phyloP scores from a whole-genome alignment of 2,888 invertebrate genomes.

The Corbicula japonica region DNA sequence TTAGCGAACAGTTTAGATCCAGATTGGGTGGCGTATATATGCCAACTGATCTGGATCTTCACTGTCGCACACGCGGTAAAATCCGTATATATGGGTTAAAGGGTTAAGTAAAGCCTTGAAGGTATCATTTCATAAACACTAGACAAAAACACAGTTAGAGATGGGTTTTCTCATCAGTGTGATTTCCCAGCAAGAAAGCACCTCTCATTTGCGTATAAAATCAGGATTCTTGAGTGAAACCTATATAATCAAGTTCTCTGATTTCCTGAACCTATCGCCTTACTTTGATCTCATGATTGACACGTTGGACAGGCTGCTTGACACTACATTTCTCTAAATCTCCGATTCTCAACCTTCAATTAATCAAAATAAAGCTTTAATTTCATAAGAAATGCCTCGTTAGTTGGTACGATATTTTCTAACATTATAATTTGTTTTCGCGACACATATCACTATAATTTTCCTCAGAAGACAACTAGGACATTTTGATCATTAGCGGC shows the following conservation, averaged over 20 bases:
- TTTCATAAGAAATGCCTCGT: constrained; percentile 59
- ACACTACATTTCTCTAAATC: constrained; percentile 31
- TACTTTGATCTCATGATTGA: constrained; percentile 27
- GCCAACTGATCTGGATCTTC: too few relatives aligned
- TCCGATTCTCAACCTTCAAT: constrained; percentile 39
- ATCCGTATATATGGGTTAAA: too few relatives aligned
- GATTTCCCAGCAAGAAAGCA: too few relatives aligned
- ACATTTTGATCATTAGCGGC: constrained; percentile 52
- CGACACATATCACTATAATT: constrained; percentile 67
- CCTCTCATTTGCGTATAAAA: too few relatives aligned
- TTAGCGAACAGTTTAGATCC: too few relatives aligned
- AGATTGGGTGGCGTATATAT: too few relatives aligned
- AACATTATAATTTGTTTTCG: constrained; percentile 70
- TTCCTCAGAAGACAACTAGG: constrained; percentile 47
- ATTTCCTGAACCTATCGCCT: constrained; percentile 4
- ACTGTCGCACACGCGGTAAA: too few relatives aligned
- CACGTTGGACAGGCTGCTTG: constrained; percentile 36
- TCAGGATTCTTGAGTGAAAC: constrained; percentile 14
- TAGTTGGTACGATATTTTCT: constrained; percentile 60
- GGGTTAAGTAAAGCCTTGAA: too few relatives aligned
- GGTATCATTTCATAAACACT: too few relatives aligned
- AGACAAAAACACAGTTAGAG: too few relatives aligned
- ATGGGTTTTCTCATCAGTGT: too few relatives aligned
- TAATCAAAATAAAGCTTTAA: constrained; percentile 41
- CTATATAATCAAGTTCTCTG: constrained; percentile 26